Conservation (phyloP, 2,888 invertebrate species). For the Orchestes rusci region DNA sequence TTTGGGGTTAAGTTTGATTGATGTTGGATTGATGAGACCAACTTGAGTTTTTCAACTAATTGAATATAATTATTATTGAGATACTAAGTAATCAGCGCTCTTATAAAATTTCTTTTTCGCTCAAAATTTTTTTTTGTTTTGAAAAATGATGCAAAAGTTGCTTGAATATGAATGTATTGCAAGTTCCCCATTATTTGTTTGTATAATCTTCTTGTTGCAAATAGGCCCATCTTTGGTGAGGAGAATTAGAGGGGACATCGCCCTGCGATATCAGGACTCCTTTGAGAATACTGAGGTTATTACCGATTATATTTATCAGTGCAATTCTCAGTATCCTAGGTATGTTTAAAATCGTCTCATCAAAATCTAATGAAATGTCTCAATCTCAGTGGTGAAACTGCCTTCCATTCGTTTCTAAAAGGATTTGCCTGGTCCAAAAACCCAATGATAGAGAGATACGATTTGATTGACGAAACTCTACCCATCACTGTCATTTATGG, state of each 20-base stretch:
- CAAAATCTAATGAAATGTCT: background rate
- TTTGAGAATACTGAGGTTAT: constrained; percentile 66
- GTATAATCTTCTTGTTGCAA: too few relatives aligned
- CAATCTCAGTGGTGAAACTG: constrained; percentile 73
- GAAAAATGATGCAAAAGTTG: too few relatives aligned
- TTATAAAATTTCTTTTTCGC: too few relatives aligned
- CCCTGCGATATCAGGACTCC: constrained; percentile 66
- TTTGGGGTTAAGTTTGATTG: too few relatives aligned
- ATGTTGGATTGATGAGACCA: too few relatives aligned
- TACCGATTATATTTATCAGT: constrained; percentile 91
- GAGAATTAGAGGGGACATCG: constrained; percentile 81
- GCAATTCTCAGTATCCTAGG: constrained; percentile 89
- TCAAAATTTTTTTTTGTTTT: too few relatives aligned
- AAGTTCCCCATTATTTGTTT: too few relatives aligned
- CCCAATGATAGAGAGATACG: constrained; percentile 83
- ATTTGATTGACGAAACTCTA: constrained; percentile 58
- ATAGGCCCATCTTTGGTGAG: constrained; percentile 80
- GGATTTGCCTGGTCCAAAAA: constrained; percentile 93
- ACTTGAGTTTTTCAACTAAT: too few relatives aligned
- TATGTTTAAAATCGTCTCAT: constrained; percentile 42
- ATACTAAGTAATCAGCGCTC: too few relatives aligned
- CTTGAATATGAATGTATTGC: too few relatives aligned
- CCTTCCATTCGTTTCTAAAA: constrained; percentile 81
- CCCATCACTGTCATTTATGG: constrained; percentile 90
- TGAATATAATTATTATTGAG: too few relatives aligned